Evolutionary conservation across 2,888 invertebrate species (phyloP).

Genomic region (Plusia festucae): DNA sequence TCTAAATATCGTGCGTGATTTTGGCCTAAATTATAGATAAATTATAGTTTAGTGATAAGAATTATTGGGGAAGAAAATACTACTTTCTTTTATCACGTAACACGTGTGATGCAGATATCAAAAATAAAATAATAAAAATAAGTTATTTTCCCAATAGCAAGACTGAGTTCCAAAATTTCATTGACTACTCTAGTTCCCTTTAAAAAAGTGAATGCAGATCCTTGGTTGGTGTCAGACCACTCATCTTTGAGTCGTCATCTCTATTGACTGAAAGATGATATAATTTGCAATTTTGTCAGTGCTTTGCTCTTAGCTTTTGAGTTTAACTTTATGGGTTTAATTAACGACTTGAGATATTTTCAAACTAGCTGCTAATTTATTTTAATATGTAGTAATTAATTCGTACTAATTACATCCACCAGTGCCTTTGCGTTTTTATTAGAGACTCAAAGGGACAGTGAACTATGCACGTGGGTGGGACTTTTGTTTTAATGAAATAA

Average conservation of each 20-base stretch:
- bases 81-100: not conserved
- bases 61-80: no score
- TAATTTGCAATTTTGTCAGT: conserved; percentile 8
- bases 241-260: not conserved
- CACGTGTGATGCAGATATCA: not conserved
- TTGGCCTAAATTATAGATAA: no score
- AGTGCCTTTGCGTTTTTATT: no score
- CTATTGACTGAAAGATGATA: not conserved
- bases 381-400: no score
- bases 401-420: no score
- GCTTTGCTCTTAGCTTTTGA: not conserved
- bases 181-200: not conserved
- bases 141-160: not conserved
- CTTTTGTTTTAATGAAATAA: no score
- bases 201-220: conserved; percentile 1
- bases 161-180: not conserved
- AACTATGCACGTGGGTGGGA: no score
- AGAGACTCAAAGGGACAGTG: no score
- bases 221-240: conserved; percentile 4
- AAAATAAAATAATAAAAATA: not conserved
- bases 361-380: no score
- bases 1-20: no score
- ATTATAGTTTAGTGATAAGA: no score
- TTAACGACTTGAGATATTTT: not conserved
- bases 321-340: not conserved